A percentile compares a stretch with the other conserved stretches of the same genome.
Conservation (phyloP, 2,797 vertebrate species). For the Garrulus glandarius region DNA sequence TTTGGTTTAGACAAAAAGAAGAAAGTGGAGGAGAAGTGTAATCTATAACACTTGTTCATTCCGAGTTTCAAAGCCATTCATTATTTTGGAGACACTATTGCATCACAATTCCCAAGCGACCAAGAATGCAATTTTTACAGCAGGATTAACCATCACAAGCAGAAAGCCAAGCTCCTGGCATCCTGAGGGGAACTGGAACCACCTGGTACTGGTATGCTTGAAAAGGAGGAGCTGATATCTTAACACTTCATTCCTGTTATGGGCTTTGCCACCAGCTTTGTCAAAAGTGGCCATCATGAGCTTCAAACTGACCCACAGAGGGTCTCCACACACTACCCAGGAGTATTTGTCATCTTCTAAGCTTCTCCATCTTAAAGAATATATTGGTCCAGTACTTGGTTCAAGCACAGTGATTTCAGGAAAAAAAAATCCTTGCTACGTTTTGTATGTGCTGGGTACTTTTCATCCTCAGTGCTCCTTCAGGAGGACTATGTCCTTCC, state of each 20-base stretch:
- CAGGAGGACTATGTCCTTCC: neutral
- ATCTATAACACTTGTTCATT: slow-evolving; percentile 41
- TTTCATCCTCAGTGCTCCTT: neutral
- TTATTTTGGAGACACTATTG: slow-evolving; percentile 47
- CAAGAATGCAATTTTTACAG: neutral
- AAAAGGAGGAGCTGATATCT: neutral
- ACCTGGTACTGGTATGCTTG: neutral
- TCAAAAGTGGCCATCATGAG: neutral
- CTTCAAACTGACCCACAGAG: neutral
- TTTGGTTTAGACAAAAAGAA: slow-evolving; percentile 50
- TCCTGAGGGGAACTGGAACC: neutral
- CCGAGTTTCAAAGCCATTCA: slow-evolving; percentile 18
- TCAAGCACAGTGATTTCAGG: neutral
- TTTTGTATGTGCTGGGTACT: neutral
- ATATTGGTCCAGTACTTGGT: neutral
- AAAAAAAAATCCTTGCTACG: neutral
- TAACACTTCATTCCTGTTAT: neutral
- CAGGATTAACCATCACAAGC: slow-evolving; percentile 20
- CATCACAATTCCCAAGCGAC: neutral
- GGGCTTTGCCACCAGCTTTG: neutral
- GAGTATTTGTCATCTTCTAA: neutral
- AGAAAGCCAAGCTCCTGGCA: neutral
- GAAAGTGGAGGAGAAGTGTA: slow-evolving; percentile 12
- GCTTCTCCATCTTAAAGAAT: neutral
- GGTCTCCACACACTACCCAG: neutral